These are phyloP conservation scores for Cladorhizidae sp. DNA, from an alignment of 37 sponge, comb jelly and placozoan species.

Conservation along the genomic window DNA sequence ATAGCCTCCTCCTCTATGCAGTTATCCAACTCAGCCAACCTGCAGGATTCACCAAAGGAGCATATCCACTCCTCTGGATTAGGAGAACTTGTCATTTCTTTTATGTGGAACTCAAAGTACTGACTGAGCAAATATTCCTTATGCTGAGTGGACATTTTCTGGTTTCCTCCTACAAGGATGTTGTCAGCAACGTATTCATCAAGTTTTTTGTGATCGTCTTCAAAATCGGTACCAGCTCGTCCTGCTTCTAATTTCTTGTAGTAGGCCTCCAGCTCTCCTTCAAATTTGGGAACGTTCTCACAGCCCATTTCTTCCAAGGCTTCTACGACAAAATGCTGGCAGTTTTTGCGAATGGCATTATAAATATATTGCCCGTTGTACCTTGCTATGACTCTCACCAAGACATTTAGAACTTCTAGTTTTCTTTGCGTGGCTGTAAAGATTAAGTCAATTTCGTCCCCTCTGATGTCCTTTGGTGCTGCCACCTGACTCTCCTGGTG, in stretches of 20 bases:
- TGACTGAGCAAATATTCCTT: slow-evolving; percentile 16
- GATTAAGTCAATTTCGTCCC: slow-evolving; percentile 6
- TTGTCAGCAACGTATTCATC: slow-evolving; percentile 12
- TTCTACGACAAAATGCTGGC: slow-evolving; percentile 40
- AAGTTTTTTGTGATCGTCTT: slow-evolving; percentile 10
- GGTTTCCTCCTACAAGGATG: neutral
- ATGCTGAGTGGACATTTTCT: neutral
- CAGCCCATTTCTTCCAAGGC: slow-evolving; percentile 24
- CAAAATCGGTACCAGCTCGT: neutral
- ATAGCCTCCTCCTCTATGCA: neutral
- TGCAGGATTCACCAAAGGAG: neutral
- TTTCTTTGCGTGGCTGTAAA: slow-evolving; percentile 8
- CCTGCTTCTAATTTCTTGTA: slow-evolving; percentile 9
- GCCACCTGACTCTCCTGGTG: neutral
- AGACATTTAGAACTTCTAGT: neutral
- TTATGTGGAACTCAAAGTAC: slow-evolving; percentile 3
- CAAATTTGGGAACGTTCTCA: neutral
- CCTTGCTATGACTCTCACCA: slow-evolving; percentile 5
- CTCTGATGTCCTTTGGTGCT: neutral
- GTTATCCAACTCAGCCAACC: neutral
- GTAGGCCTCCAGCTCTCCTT: slow-evolving; percentile 1
- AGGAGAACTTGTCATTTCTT: neutral
- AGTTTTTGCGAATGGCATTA: slow-evolving; percentile 14
- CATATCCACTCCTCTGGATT: neutral
- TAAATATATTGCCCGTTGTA: slow-evolving; percentile 22